A percentile compares a stretch with the other conserved stretches of the same genome.
Evolutionary conservation across 92 coral and sea anemone species (phyloP).

Genomic region (Heteractis magnifica): DNA sequence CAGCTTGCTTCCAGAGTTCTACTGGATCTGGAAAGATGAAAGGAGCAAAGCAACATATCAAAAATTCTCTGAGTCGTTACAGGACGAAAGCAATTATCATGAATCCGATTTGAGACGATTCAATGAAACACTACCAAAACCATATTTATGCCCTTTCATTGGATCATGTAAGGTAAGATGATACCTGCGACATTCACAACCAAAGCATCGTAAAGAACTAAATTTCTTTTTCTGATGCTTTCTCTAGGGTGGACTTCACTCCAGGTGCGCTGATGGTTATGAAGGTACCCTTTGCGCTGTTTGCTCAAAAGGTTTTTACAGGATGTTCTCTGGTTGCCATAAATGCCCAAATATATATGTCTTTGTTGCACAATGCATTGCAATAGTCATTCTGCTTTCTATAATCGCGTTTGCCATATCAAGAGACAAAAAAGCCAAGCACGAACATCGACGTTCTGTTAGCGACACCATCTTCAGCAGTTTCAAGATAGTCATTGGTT

Average conservation of each 20-base stretch:
- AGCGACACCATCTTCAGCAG: neutral
- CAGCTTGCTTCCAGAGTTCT: neutral
- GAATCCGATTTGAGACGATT: neutral
- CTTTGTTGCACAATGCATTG: neutral
- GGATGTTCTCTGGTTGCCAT: constrained; percentile 10
- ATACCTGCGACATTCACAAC: neutral
- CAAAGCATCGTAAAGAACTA: neutral
- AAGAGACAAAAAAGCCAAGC: neutral
- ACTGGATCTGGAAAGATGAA: constrained; percentile 13
- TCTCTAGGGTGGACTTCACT: neutral
- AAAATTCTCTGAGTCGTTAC: neutral
- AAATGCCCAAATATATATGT: neutral
- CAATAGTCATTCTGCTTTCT: neutral
- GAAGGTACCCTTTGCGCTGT: constrained; percentile 10
- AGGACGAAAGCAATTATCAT: neutral
- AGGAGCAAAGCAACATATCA: neutral
- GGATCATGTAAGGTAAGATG: constrained; percentile 7
- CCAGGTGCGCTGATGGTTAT: neutral
- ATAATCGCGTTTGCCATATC: neutral
- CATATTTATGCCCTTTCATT: constrained; percentile 8
- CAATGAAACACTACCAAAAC: constrained; percentile 5
- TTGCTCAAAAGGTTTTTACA: constrained; percentile 1
- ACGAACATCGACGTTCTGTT: neutral
- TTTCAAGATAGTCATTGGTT: constrained; percentile 7
- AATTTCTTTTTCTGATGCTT: neutral